Base-by-base conservation (phyloP, 2,797 vertebrate species). In the Xenopus petersii region DNA sequence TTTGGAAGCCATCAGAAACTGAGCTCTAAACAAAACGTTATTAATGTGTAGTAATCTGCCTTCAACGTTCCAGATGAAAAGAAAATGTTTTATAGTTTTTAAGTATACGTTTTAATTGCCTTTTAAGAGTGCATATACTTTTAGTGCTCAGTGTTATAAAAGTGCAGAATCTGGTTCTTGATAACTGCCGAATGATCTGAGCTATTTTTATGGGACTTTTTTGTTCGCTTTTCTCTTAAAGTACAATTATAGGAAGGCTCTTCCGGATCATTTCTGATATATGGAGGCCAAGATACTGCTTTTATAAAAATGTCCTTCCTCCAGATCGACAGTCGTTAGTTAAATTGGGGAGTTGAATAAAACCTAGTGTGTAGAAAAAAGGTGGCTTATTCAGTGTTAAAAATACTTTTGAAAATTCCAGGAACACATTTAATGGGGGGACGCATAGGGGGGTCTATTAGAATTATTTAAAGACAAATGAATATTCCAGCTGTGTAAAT, bases 11-110 rank as follows among this genome's bases (percentile, higher is more conserved):
- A 94, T 94, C 94, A 94, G 93, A 94, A 94, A 94, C 92, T 91
- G 88, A 93, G 91, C 93, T 93, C 93, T 95, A 96, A 98, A 97
- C 94, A 96, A 95, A 94, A 92, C 84, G 88, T 91, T 94, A 93
- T 93, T 94, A 93, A 95, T 93, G 93, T 91, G 91, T 92, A 93
- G 92, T 94, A 95, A 96, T 96, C 94, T 93, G 91, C 90, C 92
- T 91, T 91, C 92, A 89, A 91, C 90, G 92, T 92, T 91, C 87
- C 91, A 95, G 94, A 94, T 95, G 93, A 94, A 94, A 94, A 90
- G 89, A 90, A 91, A 91, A 92, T 89, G 90, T 95, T 95, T 96
- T 93, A 95, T 93, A 91, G 90, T 91, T 92, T 89, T 88, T 82
- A 88, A 90, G 90, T 89, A 91, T 89, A 89, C 88, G 88, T 91